These are phyloP conservation scores for Lordiphosa mommai DNA, from an alignment of 1,140 invertebrate genomes.

Conservation along the genomic window DNA sequence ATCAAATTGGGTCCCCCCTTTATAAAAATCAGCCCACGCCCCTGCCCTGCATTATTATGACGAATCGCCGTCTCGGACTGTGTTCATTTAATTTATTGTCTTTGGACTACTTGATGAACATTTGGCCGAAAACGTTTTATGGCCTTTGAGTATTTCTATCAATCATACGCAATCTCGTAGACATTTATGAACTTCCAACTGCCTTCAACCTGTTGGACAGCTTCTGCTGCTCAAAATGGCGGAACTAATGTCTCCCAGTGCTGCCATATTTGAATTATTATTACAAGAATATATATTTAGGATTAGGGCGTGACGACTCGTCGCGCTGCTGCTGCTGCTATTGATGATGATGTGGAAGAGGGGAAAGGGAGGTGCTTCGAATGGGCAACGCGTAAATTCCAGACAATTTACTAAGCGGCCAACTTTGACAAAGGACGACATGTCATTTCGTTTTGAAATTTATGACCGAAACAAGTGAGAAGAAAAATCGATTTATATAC, in stretches of 20 bases:
- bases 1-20: too few relatives aligned
- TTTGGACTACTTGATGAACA: constrained; percentile 58
- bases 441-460: constrained; percentile 49
- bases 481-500: constrained; percentile 50
- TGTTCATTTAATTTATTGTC: constrained; percentile 65
- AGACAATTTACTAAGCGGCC: constrained; percentile 39
- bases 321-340: not conserved
- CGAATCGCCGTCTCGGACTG: constrained; percentile 23
- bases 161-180: constrained; percentile 30
- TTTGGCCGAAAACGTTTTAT: constrained; percentile 68
- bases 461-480: constrained; percentile 33
- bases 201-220: constrained; percentile 50
- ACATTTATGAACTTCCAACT: constrained; percentile 50
- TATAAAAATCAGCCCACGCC: too few relatives aligned
- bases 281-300: constrained; percentile 39
- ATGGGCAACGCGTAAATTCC: constrained; percentile 44
- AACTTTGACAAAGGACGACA: constrained; percentile 49
- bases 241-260: constrained; percentile 65
- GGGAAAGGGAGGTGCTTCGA: constrained; percentile 12
- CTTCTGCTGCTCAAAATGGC: constrained; percentile 54
- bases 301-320: constrained; percentile 22
- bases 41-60: constrained; percentile 39
- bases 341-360: too few relatives aligned
- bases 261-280: constrained; percentile 68
- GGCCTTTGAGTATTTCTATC: constrained; percentile 39